phyloP scores from a whole-genome alignment of 1,140 invertebrate species.

The fruit fly (Drosophila melanogaster) region Release_6_plus_ISO1_MT NC_004354.4:9314501-9315000 shows the following conservation, averaged over 20 bases:
- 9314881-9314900: conserved; percentile 65
- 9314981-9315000: conserved; percentile 68
- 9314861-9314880: conserved; percentile 84
- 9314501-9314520: too few species aligned
- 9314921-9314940: background rate
- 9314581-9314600: background rate
- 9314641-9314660: background rate
- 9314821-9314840: conserved; percentile 73
- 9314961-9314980: conserved; percentile 6
- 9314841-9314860: conserved; percentile 81
- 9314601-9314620: conserved; percentile 4
- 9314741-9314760: conserved; percentile 13
- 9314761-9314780: conserved; percentile 1
- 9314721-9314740: background rate
- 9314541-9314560: too few species aligned
- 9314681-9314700: conserved; percentile 77
- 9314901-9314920: conserved; percentile 28
- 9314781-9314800: conserved; percentile 37
- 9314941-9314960: background rate
- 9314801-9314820: conserved; percentile 78
- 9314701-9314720: conserved; percentile 79
- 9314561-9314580: background rate
- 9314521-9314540: background rate
- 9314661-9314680: conserved; percentile 58
- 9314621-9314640: background rate